Evolutionary conservation across 2,888 invertebrate species (phyloP).

Genomic region (Hoplodrina blanda): DNA sequence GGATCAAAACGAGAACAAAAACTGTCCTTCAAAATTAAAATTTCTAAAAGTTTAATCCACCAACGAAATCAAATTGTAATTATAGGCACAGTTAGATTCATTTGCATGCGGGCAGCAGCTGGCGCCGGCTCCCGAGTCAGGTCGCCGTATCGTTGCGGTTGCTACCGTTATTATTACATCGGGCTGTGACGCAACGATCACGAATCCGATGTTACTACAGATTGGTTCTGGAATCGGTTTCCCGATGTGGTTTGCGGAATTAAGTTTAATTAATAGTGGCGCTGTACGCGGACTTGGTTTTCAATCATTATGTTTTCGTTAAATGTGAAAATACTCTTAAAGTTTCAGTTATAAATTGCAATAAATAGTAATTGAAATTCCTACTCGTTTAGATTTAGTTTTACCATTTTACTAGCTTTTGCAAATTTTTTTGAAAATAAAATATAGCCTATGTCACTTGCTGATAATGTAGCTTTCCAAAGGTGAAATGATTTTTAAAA

Average conservation of each 20-base stretch:
- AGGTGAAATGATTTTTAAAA: too few relatives aligned
- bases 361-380: too few relatives aligned
- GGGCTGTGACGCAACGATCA: conserved; percentile 20
- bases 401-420: too few relatives aligned
- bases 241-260: conserved; percentile 8
- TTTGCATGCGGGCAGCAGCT: conserved; percentile 28
- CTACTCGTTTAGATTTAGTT: too few relatives aligned
- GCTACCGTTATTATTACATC: conserved; percentile 15
- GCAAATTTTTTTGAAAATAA: too few relatives aligned
- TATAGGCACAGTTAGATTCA: conserved; percentile 36
- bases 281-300: background rate
- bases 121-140: background rate
- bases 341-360: too few relatives aligned
- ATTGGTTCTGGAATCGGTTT: conserved; percentile 27
- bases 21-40: background rate
- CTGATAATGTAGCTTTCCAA: too few relatives aligned
- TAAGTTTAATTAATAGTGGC: conserved; percentile 4
- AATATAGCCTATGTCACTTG: too few relatives aligned
- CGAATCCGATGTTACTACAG: conserved; percentile 12
- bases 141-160: background rate
- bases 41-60: background rate
- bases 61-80: conserved; percentile 26
- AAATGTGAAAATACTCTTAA: too few relatives aligned
- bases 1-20: background rate
- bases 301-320: background rate